Evolutionary conservation across 2,113 vertebrate species (phyloP).

Genomic region (Mastomys coucha): DNA sequence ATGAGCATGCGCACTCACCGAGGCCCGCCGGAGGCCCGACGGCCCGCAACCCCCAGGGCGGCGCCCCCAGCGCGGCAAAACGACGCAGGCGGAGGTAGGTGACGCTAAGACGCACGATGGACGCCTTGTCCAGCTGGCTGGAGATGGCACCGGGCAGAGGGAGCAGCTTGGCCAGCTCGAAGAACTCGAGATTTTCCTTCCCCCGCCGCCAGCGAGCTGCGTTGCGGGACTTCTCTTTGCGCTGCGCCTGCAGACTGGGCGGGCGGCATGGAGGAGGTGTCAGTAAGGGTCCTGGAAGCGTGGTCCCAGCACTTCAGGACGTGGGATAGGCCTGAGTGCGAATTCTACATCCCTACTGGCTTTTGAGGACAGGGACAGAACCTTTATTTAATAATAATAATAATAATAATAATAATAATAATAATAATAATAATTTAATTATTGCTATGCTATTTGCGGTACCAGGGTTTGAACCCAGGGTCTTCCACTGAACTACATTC

Average conservation of each 20-base stretch:
- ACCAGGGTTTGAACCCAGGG: not conserved
- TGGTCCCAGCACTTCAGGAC: not conserved
- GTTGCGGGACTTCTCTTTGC: conserved; percentile 96
- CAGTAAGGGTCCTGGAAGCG: accelerated
- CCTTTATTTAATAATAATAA: not conserved
- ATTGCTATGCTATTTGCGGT: not conserved
- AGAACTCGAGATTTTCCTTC: conserved; percentile 96
- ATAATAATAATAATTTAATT: not conserved
- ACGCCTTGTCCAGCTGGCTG: conserved; percentile 96
- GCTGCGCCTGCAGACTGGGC: conserved; percentile 93
- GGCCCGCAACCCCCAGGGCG: conserved; percentile 91
- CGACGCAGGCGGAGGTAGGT: conserved; percentile 95
- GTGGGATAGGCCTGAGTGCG: not conserved
- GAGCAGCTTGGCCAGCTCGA: conserved; percentile 94
- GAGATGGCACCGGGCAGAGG: conserved; percentile 94
- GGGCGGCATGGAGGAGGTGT: conserved; percentile 67
- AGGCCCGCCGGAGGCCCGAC: conserved; percentile 82
- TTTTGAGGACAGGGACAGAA: not conserved
- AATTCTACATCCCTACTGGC: not conserved
- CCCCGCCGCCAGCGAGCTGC: conserved; percentile 94
- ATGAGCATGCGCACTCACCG: conserved; percentile 70
- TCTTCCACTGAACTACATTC: not conserved
- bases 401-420: too few relatives aligned
- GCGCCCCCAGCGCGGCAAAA: conserved; percentile 93
- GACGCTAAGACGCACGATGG: conserved; percentile 95